Evolutionary conservation across 92 coral and sea anemone genomes (phyloP), one percentile per base, ranked within the genome.

Genomic region (Isaurus tuberculatus): DNA sequence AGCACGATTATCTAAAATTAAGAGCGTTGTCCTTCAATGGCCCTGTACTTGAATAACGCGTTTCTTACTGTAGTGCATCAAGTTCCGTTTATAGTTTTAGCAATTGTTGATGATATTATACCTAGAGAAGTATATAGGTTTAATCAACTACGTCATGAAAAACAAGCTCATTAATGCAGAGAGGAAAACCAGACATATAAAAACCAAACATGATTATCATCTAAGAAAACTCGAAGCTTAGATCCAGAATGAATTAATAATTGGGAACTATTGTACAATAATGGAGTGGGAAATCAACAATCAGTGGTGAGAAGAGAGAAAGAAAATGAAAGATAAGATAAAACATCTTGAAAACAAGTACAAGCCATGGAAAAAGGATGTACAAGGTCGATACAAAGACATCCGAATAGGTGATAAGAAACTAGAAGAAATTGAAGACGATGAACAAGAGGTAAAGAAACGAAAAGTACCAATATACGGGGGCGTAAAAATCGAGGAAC

Each of bases 391-490:
- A 14, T 37, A 70, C 30, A 70, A 44, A n/a, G 74, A 37, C 53
- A 70, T 70, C 53, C 22, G 51, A 70, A 70, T 70, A 70, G 55
- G 74, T 15, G 74, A 70, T 20, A n/a, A 70, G 31, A 53, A 70
- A 37, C 31, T 70, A 19, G 74, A 70, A 13, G 53, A 34, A 34
- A 16, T 70, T 25, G 32, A 74, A 23, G 80, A 74, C n/a, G 64
- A 74, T 20, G 66, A 74, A 29, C 42, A 74, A 74, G 80, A 74
- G 19, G 64, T 7, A 29, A 49, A 57, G 66, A 74, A 31, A 26
- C 23, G 80, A 74, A 57, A 74, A 48, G 60, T 57, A 57, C 64
- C 80, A 48, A n/a, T 26, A 57, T 74, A 74, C 26, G 80, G 80
- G 23, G 66, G 66, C 25, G 37, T 22, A 17, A n/a, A 74, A 19